phyloP scores from a whole-genome alignment of 2,113 vertebrate species.

The Xiphophorus maculatus region DNA sequence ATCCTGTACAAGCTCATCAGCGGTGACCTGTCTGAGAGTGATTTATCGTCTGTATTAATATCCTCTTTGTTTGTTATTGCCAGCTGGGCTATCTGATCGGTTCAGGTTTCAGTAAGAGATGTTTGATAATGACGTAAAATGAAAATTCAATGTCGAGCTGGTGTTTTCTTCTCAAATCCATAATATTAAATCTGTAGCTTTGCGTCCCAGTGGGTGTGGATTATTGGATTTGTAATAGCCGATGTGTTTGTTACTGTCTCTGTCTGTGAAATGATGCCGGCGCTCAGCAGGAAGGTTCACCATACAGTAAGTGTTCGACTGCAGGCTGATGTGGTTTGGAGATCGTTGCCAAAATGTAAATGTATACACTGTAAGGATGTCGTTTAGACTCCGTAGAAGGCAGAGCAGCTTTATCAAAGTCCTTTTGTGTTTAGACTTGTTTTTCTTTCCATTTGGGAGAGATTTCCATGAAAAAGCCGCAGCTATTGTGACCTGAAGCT shows the following conservation, averaged over 20 bases:
- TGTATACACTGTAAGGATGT: constrained; percentile 29
- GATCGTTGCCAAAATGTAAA: constrained; percentile 55
- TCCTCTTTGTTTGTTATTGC: constrained; percentile 62
- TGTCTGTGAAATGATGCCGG: constrained; percentile 31
- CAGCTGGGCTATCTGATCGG: constrained; percentile 52
- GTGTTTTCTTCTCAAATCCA: constrained; percentile 40
- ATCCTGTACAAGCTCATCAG: constrained; percentile 66
- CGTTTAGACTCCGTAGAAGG: constrained; percentile 23
- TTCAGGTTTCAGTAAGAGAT: constrained; percentile 47
- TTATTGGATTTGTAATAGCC: constrained; percentile 58
- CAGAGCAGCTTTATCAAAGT: constrained; percentile 43
- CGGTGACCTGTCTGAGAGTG: constrained; percentile 63
- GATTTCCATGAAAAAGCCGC: constrained; percentile 26
- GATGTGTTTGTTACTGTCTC: constrained; percentile 52
- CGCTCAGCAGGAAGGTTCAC: constrained; percentile 29
- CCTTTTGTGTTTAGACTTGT: constrained; percentile 38
- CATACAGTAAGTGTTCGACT: constrained; percentile 33
- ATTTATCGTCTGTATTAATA: constrained; percentile 71
- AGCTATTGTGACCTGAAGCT: constrained; percentile 36
- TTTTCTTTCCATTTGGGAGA: constrained; percentile 31
- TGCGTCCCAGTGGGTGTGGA: constrained; percentile 47
- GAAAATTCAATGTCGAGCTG: constrained; percentile 60
- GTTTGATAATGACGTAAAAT: constrained; percentile 65
- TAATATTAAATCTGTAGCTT: constrained; percentile 60
- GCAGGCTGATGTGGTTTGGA: constrained; percentile 44